phyloP scores from a whole-genome alignment of 2,888 invertebrate genomes.

The Coecobrya sp. region DNA sequence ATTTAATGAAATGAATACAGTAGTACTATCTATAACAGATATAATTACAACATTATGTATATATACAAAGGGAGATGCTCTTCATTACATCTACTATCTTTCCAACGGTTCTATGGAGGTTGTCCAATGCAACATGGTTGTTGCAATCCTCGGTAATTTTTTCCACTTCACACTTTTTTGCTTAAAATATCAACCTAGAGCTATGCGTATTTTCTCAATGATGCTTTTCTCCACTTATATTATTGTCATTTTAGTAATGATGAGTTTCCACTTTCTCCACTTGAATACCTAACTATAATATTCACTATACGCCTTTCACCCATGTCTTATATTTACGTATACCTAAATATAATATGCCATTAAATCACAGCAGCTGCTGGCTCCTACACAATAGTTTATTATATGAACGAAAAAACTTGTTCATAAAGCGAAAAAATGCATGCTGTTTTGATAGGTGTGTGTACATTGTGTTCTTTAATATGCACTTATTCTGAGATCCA shows the following conservation, averaged over 20 bases:
- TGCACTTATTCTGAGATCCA: not conserved
- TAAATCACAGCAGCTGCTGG: too few relatives aligned
- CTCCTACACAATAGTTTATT: too few relatives aligned
- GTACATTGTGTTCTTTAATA: too few relatives aligned
- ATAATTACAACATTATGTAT: not conserved
- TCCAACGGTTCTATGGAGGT: slow-evolving; percentile 99
- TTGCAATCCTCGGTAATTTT: slow-evolving; percentile 96
- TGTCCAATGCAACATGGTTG: slow-evolving; percentile 98
- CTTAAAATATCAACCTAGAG: slow-evolving; percentile 85
- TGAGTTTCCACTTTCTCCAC: not conserved
- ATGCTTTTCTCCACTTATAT: not conserved
- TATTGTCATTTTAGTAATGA: not conserved
- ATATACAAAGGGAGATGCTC: slow-evolving; percentile 93
- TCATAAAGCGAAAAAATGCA: too few relatives aligned
- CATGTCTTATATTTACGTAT: too few relatives aligned
- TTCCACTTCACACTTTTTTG: slow-evolving; percentile 41
- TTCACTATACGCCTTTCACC: not conserved
- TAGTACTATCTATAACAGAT: not conserved
- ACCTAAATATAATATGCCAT: too few relatives aligned
- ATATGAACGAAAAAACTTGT: too few relatives aligned
- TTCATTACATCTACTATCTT: slow-evolving; percentile 97
- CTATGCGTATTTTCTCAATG: slow-evolving; percentile 40
- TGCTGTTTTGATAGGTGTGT: too few relatives aligned
- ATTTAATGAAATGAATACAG: not conserved
- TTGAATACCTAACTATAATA: not conserved